phyloP scores from a whole-genome alignment of 2,888 invertebrate genomes.

The Eupithecia tripunctaria region DNA sequence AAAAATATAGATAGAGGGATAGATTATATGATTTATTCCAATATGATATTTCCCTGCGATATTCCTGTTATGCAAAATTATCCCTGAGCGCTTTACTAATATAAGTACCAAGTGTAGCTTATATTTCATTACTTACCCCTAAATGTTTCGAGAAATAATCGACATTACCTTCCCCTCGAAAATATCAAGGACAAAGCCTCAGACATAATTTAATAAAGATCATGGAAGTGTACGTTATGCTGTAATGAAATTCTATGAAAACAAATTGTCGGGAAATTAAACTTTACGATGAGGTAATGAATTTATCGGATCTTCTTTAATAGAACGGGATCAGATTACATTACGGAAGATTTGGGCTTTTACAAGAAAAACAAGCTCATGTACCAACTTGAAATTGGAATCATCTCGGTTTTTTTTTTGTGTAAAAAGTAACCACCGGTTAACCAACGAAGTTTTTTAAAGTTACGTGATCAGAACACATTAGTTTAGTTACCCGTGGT shows the following conservation, averaged over 20 bases:
- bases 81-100: neutral
- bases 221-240: neutral
- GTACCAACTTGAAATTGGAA: neutral
- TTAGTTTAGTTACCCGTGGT: too few relatives aligned
- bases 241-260: constrained; percentile 16
- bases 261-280: constrained; percentile 11
- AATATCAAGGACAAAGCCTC: neutral
- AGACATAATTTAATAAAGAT: constrained; percentile 6
- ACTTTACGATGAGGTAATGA: neutral
- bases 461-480: too few relatives aligned
- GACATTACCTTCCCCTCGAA: neutral
- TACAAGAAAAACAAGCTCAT: neutral
- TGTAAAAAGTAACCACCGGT: too few relatives aligned
- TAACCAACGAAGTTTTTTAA: neutral
- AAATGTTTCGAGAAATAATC: neutral
- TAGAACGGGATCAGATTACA: neutral
- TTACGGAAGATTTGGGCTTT: neutral
- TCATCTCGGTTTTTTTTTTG: neutral
- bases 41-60: neutral
- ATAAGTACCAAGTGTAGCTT: neutral
- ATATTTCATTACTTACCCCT: neutral
- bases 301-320: constrained; percentile 3
- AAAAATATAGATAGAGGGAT: too few relatives aligned
- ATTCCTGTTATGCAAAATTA: neutral
- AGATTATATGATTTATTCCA: too few relatives aligned